Evolutionary conservation across 1,140 invertebrate species (phyloP).

Genomic region (Cydia strobilella): DNA sequence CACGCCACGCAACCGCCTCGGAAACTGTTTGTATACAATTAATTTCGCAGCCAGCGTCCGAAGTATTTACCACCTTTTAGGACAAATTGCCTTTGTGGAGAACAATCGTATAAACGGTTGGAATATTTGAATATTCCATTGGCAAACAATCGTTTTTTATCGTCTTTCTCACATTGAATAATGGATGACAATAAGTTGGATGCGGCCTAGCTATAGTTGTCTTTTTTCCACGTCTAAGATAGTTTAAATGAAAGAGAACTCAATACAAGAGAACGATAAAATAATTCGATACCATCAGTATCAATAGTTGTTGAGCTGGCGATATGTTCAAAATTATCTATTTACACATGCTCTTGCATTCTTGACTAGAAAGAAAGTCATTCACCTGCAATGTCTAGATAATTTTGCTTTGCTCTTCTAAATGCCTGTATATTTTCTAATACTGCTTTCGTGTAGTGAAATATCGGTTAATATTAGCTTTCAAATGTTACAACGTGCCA

Average conservation of each 20-base stretch:
- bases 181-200: conserved; percentile 24
- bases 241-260: too few species aligned
- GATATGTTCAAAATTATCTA: too few species aligned
- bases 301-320: too few species aligned
- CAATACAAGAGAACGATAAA: neutral
- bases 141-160: conserved; percentile 7
- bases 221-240: neutral
- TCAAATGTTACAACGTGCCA: neutral
- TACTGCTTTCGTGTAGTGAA: neutral
- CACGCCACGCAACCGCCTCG: conserved; percentile 21
- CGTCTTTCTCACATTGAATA: conserved; percentile 19
- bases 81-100: neutral
- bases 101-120: conserved; percentile 20
- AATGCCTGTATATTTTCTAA: neutral
- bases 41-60: conserved; percentile 6
- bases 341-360: too few species aligned
- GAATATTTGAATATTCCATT: conserved; percentile 15
- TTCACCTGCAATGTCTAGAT: too few species aligned
- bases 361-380: too few species aligned
- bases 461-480: neutral
- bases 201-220: neutral
- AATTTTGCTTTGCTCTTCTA: too few species aligned
- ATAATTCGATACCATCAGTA: too few species aligned
- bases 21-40: conserved; percentile 18
- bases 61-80: conserved; percentile 21